Conservation (phyloP, 2,113 vertebrate genomes). For the Pithys albifrons region DNA sequence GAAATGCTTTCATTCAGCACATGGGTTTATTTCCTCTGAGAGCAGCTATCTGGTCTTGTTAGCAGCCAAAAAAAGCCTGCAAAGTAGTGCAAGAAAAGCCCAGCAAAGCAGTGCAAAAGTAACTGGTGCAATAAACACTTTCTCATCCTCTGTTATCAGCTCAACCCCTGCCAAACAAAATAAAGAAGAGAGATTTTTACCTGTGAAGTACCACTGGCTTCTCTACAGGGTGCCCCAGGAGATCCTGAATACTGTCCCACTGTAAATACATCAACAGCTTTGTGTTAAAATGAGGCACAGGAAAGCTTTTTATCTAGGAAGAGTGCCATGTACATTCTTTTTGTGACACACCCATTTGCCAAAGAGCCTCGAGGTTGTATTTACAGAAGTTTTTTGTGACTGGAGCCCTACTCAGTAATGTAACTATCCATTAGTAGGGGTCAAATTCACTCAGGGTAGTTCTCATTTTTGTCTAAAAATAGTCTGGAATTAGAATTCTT, state of each 20-base stretch:
- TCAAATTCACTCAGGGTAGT: not conserved
- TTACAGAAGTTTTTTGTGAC: not conserved
- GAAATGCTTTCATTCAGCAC: not conserved
- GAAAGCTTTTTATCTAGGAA: not conserved
- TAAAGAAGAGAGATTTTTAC: constrained; percentile 65
- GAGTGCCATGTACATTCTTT: not conserved
- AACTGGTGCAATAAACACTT: not conserved
- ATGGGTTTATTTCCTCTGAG: not conserved
- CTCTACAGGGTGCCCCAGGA: constrained; percentile 94
- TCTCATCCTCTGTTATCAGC: not conserved
- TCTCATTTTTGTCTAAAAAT: not conserved
- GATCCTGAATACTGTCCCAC: constrained; percentile 98
- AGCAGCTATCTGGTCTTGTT: not conserved
- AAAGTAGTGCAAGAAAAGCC: not conserved
- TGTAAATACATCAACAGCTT: constrained; percentile 56
- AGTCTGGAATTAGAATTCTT: not conserved
- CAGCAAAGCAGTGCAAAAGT: not conserved
- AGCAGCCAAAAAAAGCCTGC: not conserved
- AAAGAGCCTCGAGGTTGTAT: not conserved
- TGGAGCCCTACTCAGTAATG: not conserved
- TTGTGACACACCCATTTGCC: not conserved
- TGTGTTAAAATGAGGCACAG: not conserved
- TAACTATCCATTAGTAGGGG: not conserved
- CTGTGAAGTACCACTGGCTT: constrained; percentile 98
- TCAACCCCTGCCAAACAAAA: not conserved